These are phyloP conservation scores for Vulpes ferrilata DNA, from an alignment of 2,113 vertebrate genomes.

Conservation along the genomic window DNA sequence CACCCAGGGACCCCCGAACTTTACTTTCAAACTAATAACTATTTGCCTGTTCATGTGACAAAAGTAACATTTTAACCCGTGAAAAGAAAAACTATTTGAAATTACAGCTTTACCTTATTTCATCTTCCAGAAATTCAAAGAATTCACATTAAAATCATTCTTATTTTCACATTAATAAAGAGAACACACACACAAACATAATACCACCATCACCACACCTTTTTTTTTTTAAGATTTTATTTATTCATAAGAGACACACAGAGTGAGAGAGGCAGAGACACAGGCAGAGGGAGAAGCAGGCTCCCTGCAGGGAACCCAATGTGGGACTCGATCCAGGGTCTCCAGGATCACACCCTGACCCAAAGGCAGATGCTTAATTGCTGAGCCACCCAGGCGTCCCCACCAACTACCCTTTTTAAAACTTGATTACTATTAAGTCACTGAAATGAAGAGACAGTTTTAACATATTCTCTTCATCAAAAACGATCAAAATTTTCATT, in stretches of 20 bases:
- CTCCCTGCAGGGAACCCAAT: too few relatives aligned
- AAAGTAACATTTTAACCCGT: slow-evolving; percentile 17
- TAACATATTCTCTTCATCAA: slow-evolving; percentile 42
- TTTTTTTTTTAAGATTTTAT: too few relatives aligned
- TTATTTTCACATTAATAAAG: slow-evolving; percentile 56
- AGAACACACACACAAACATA: not conserved
- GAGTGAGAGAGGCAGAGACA: too few relatives aligned
- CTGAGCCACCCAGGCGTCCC: too few relatives aligned
- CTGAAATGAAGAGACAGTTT: not conserved
- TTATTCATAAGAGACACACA: too few relatives aligned
- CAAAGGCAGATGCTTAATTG: too few relatives aligned
- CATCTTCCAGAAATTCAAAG: slow-evolving; percentile 16
- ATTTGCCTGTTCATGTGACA: slow-evolving; percentile 20
- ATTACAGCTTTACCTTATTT: slow-evolving; percentile 2
- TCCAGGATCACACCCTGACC: too few relatives aligned
- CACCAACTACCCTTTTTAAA: not conserved
- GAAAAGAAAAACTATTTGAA: slow-evolving; percentile 28
- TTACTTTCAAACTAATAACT: slow-evolving; percentile 42
- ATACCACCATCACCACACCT: not conserved
- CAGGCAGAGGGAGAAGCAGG: too few relatives aligned
- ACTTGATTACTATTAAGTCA: not conserved
- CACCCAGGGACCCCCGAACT: not conserved
- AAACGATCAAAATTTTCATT: slow-evolving; percentile 58
- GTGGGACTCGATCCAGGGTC: too few relatives aligned
- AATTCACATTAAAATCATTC: slow-evolving; percentile 42